phyloP scores from a whole-genome alignment of 2,113 vertebrate species.

The Suricata suricatta region DNA sequence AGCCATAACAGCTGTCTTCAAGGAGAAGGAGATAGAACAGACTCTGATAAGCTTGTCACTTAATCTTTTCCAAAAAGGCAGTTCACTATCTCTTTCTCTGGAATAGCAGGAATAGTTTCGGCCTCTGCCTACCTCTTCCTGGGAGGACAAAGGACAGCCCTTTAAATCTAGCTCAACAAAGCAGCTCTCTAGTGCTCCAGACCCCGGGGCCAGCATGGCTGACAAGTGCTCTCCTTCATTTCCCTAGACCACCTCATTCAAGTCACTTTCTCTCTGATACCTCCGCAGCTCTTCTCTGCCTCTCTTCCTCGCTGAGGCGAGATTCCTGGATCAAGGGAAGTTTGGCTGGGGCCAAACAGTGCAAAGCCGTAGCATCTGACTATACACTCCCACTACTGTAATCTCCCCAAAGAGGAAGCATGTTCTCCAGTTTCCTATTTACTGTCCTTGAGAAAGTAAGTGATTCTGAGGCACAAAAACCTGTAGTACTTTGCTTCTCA shows the following conservation, averaged over 20 bases:
- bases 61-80: background rate
- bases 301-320: background rate
- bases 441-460: slow-evolving; percentile 81
- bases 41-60: background rate
- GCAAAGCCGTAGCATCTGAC: slow-evolving; percentile 52
- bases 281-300: background rate
- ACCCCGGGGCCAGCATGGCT: background rate
- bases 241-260: background rate
- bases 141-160: background rate
- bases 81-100: background rate
- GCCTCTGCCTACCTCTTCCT: background rate
- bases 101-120: background rate
- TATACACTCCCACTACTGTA: slow-evolving; percentile 56
- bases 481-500: slow-evolving; percentile 17
- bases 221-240: background rate
- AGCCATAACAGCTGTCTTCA: background rate
- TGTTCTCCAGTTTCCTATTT: slow-evolving; percentile 78
- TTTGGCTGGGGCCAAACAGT: slow-evolving; percentile 14
- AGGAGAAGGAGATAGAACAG: background rate
- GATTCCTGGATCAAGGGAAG: background rate
- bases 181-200: background rate
- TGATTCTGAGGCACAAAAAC: slow-evolving; percentile 57
- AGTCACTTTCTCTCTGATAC: background rate
- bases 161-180: slow-evolving; percentile 4
- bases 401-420: slow-evolving; percentile 77